Percentiles rank a stretch among this genome's conserved stretches.
Evolutionary conservation across 2,888 invertebrate genomes (phyloP).

Genomic region (Rugalucina vietnamica): DNA sequence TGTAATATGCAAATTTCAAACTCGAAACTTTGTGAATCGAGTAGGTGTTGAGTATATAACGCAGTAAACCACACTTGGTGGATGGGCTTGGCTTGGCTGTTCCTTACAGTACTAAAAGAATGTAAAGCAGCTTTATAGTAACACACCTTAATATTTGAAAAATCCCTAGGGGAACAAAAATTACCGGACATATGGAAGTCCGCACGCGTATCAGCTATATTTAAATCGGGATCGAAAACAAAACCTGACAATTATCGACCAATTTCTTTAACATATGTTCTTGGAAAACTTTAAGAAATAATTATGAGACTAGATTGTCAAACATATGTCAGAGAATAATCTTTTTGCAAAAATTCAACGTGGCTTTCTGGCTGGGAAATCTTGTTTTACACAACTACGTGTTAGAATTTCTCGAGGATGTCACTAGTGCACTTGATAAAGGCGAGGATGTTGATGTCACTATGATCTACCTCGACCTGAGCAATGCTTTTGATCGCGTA

Average conservation of each 20-base stretch:
- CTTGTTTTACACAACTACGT: not conserved
- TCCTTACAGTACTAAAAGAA: not conserved
- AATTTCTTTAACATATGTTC: not conserved
- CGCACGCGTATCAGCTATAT: not conserved
- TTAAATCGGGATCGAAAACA: not conserved
- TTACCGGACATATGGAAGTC: not conserved
- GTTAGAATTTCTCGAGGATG: not conserved
- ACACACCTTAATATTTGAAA: not conserved
- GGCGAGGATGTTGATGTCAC: not conserved
- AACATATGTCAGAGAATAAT: not conserved
- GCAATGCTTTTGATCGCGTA: not conserved
- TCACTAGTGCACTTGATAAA: not conserved
- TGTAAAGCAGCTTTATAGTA: not conserved
- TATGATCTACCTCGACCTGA: not conserved
- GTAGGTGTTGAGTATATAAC: no score
- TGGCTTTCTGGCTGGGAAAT: not conserved
- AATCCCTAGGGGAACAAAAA: not conserved
- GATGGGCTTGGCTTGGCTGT: no score
- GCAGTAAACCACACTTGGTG: no score
- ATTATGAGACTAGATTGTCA: not conserved
- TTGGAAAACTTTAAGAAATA: not conserved
- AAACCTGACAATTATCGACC: not conserved
- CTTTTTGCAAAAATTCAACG: not conserved
- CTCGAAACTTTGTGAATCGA: no score
- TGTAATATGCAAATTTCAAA: no score